A percentile compares a stretch with the other conserved stretches of the same genome.
Conservation (phyloP, 2,113 vertebrate species). For the Sorex fumeus region DNA sequence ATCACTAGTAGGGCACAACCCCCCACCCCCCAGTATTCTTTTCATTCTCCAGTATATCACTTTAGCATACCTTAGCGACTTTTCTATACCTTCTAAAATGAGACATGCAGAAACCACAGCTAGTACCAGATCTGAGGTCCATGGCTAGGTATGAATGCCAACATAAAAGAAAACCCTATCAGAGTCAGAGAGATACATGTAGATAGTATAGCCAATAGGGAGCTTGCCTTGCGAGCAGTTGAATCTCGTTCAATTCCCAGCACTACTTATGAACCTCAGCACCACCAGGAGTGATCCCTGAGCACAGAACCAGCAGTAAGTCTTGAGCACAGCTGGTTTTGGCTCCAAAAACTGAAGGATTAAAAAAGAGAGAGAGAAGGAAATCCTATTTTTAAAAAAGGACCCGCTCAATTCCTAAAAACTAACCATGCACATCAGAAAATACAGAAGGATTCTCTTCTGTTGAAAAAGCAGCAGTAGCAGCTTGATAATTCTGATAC, state of each 20-base stretch:
- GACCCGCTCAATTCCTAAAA: conserved; percentile 64
- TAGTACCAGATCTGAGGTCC: conserved; percentile 34
- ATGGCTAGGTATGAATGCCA: conserved; percentile 17
- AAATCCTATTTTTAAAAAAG: conserved; percentile 51
- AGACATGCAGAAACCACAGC: conserved; percentile 48
- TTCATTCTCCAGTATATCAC: not conserved
- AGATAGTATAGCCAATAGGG: too few relatives aligned
- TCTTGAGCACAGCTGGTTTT: too few relatives aligned
- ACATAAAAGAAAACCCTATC: conserved; percentile 56
- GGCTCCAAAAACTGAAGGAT: too few relatives aligned
- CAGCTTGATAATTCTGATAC: conserved; percentile 81
- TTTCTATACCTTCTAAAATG: not conserved
- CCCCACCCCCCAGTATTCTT: not conserved
- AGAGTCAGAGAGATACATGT: too few relatives aligned
- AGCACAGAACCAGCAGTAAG: too few relatives aligned
- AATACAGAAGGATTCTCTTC: conserved; percentile 69
- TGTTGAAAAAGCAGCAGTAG: not conserved
- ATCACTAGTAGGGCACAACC: not conserved
- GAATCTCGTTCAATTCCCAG: too few relatives aligned
- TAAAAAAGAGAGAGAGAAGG: not conserved
- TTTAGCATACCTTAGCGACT: not conserved
- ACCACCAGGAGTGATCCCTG: too few relatives aligned
- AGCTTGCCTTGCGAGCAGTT: too few relatives aligned
- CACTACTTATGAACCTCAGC: too few relatives aligned
- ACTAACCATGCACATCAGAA: conserved; percentile 59